Evolutionary conservation across 2,797 vertebrate genomes (phyloP).

Genomic region (Hemibagrus guttatus): DNA sequence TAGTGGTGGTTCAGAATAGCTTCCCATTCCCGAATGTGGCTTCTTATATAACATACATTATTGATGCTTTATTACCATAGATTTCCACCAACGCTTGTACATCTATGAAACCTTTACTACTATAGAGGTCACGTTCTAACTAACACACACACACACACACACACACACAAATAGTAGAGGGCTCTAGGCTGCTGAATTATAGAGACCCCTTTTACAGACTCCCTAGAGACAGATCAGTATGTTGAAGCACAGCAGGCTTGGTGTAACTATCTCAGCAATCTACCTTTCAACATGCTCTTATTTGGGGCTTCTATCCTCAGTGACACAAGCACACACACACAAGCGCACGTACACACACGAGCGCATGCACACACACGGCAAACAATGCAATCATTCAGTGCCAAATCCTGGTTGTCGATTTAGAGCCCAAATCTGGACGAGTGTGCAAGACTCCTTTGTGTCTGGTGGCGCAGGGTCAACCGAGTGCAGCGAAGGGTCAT

Average conservation of each 20-base stretch:
- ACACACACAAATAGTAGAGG: neutral
- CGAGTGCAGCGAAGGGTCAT: conserved; percentile 36
- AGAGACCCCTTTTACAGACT: conserved; percentile 8
- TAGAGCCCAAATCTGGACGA: conserved; percentile 24
- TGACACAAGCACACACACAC: conserved; percentile 8
- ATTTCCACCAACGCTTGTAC: conserved; percentile 24
- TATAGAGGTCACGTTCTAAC: neutral
- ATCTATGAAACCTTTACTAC: conserved; percentile 12
- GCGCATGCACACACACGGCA: neutral
- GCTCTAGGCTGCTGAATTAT: conserved; percentile 16
- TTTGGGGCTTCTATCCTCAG: conserved; percentile 7
- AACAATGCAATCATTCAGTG: conserved; percentile 33
- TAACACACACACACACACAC: conserved; percentile 22
- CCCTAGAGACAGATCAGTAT: neutral
- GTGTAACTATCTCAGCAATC: conserved; percentile 33
- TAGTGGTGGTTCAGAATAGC: neutral
- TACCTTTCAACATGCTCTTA: conserved; percentile 13
- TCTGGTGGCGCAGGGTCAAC: conserved; percentile 48
- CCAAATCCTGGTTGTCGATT: conserved; percentile 39
- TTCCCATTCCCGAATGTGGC: neutral
- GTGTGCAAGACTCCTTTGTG: conserved; percentile 48
- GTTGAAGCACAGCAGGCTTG: conserved; percentile 19
- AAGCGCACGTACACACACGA: neutral
- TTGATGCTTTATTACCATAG: neutral
- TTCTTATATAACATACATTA: conserved; percentile 4